These are phyloP conservation scores for Tuberolachnus salignus DNA, from an alignment of 2,888 invertebrate genomes.

Conservation along the genomic window DNA sequence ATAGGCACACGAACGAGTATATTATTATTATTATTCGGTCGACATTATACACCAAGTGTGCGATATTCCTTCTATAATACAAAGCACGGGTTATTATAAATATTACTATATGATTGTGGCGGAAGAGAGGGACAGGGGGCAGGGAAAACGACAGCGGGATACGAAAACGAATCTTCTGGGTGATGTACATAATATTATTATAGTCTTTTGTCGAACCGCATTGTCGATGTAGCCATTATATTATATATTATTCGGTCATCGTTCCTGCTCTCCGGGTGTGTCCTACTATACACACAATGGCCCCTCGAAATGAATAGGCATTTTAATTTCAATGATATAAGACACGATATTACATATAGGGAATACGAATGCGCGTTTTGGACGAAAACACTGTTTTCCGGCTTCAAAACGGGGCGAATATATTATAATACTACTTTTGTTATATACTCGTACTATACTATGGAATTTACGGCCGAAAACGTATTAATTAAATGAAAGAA, in stretches of 20 bases:
- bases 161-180: too few species aligned
- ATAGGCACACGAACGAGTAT: too few species aligned
- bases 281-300: conserved; percentile 24
- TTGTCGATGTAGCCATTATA: background rate
- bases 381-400: background rate
- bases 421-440: too few species aligned
- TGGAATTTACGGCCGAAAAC: too few species aligned
- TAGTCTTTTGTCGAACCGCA: too few species aligned
- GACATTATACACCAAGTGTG: too few species aligned
- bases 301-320: conserved; percentile 30
- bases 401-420: conserved; percentile 5
- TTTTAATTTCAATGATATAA: conserved; percentile 27
- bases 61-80: too few species aligned
- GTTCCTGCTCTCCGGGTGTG: too few species aligned
- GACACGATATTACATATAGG: background rate
- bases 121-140: background rate
- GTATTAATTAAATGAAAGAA: too few species aligned
- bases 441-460: too few species aligned
- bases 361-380: background rate
- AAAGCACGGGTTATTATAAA: conserved; percentile 2
- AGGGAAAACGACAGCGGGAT: conserved; percentile 15
- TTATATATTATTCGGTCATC: background rate
- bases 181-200: too few species aligned
- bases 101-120: background rate
- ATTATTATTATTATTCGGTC: background rate